phyloP scores from a whole-genome alignment of 2,888 invertebrate genomes.

The Choristoneura rosaceana region DNA sequence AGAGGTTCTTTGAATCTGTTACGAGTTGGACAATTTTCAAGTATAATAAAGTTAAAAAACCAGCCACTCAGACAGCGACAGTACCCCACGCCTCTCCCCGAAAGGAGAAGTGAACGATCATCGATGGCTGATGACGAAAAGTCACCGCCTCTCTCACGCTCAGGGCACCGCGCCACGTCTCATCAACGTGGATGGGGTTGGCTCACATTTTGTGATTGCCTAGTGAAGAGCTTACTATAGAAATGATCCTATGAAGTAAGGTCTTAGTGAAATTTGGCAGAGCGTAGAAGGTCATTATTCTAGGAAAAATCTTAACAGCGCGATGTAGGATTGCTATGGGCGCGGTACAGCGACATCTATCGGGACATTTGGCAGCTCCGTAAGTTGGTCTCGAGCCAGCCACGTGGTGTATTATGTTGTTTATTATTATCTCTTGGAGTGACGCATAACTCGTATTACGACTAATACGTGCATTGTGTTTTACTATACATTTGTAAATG shows the following conservation, averaged over 20 bases:
- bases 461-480: not conserved
- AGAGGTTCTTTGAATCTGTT: too few species aligned
- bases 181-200: conserved; percentile 58
- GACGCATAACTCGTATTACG: conserved; percentile 1
- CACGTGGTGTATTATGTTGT: conserved; percentile 10
- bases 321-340: conserved; percentile 34
- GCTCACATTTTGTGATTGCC: conserved; percentile 44
- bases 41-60: conserved; percentile 42
- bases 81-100: conserved; percentile 40
- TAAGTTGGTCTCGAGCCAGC: not conserved
- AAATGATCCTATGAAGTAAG: conserved; percentile 48
- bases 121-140: conserved; percentile 44
- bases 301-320: conserved; percentile 36
- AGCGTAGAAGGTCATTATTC: conserved; percentile 5
- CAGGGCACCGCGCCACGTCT: conserved; percentile 89
- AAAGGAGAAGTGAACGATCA: conserved; percentile 45
- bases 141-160: conserved; percentile 71
- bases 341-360: conserved; percentile 32
- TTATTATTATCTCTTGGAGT: conserved; percentile 12
- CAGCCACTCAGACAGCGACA: conserved; percentile 46
- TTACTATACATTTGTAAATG: not conserved
- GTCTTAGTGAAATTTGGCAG: conserved; percentile 8
- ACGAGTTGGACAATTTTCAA: not conserved
- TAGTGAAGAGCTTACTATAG: conserved; percentile 43
- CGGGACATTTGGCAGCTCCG: not conserved